A percentile compares a stretch with the other conserved stretches of the same genome.
These are phyloP conservation scores for Halictus ligatus DNA, from an alignment of 2,888 invertebrate genomes.

Conservation along the genomic window DNA sequence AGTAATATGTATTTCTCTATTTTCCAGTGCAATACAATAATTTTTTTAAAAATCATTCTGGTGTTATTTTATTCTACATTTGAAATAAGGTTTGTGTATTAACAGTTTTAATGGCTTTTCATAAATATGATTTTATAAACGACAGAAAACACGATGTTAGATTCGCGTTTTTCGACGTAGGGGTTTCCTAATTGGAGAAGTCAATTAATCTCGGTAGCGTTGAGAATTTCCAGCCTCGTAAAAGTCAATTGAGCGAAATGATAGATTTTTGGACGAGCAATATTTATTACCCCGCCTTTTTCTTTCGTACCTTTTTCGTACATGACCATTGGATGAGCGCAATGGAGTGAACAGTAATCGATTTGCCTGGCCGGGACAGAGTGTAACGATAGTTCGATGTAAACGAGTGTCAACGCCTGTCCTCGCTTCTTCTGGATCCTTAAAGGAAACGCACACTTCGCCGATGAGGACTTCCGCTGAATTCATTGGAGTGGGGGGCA, in stretches of 20 bases:
- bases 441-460: neutral
- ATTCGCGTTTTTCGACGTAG: neutral
- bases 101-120: no score
- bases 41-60: no score
- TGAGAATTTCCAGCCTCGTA: slow-evolving; percentile 36
- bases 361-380: slow-evolving; percentile 34
- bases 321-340: slow-evolving; percentile 46
- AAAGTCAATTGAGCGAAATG: slow-evolving; percentile 45
- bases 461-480: neutral
- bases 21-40: no score
- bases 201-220: slow-evolving; percentile 23
- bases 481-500: neutral
- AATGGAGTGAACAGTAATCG: slow-evolving; percentile 55
- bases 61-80: no score
- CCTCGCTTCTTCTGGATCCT: neutral
- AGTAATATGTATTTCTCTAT: no score
- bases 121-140: neutral
- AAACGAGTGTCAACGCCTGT: slow-evolving; percentile 39
- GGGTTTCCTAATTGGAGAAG: neutral
- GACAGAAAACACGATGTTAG: neutral
- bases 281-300: slow-evolving; percentile 48
- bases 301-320: slow-evolving; percentile 37
- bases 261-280: slow-evolving; percentile 43
- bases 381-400: slow-evolving; percentile 41
- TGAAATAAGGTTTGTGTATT: no score